Evolutionary conservation across 1,140 invertebrate genomes (phyloP).

Genomic region (Protaetia brevitarsis): DNA sequence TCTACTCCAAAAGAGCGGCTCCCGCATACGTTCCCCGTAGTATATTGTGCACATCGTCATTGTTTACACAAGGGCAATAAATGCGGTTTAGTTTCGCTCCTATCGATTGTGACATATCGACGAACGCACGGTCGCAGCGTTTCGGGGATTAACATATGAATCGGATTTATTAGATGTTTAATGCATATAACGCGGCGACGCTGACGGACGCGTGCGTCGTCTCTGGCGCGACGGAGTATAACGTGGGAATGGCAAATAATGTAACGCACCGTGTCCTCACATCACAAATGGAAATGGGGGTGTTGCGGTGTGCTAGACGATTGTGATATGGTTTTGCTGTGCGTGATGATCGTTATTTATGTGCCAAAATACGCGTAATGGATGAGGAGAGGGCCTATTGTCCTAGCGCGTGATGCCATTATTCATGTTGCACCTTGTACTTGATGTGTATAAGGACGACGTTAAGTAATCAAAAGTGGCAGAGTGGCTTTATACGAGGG

Average conservation of each 20-base stretch:
- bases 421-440: no score
- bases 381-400: no score
- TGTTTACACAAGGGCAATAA: constrained; percentile 44
- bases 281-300: no score
- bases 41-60: constrained; percentile 20
- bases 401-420: no score
- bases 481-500: no score
- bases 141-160: constrained; percentile 46
- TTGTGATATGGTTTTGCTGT: no score
- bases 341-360: no score
- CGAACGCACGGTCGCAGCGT: constrained; percentile 21
- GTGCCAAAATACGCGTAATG: no score
- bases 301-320: no score
- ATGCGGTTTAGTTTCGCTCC: constrained; percentile 37
- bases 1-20: not conserved
- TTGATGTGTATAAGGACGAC: no score
- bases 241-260: constrained; percentile 48
- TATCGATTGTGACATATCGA: constrained; percentile 39
- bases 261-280: not conserved
- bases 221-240: constrained; percentile 30
- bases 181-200: no score
- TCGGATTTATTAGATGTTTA: constrained; percentile 49
- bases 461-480: no score
- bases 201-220: constrained; percentile 40
- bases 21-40: not conserved